Percentiles rank a stretch among this genome's conserved stretches.
phyloP scores from a whole-genome alignment of 2,888 invertebrate species.

The Diarsia mendica region DNA sequence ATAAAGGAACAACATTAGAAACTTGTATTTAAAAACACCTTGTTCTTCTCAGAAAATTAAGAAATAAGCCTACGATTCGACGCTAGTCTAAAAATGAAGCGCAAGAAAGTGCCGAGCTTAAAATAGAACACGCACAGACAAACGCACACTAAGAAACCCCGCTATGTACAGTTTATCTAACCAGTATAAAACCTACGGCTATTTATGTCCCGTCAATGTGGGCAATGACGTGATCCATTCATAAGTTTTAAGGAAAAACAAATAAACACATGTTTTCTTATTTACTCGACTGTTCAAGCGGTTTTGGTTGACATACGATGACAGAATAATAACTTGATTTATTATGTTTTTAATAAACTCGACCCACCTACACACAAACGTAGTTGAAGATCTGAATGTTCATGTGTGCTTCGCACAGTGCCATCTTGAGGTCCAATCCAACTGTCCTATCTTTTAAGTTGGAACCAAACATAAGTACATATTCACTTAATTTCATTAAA shows the following conservation, averaged over 20 bases:
- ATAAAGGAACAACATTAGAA: too few species aligned
- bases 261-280: conserved; percentile 13
- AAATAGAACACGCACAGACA: conserved; percentile 70
- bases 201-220: not conserved
- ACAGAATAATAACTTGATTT: conserved; percentile 22
- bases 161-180: not conserved
- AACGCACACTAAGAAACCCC: not conserved
- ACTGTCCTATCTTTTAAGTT: not conserved
- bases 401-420: not conserved
- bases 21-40: too few species aligned
- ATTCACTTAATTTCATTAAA: not conserved
- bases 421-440: not conserved
- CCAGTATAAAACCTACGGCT: not conserved
- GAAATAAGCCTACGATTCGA: conserved; percentile 68
- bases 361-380: not conserved
- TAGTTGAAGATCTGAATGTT: not conserved
- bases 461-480: not conserved
- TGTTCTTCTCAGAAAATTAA: conserved; percentile 65
- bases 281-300: not conserved
- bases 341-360: conserved; percentile 1
- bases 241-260: conserved; percentile 37
- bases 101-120: conserved; percentile 77
- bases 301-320: conserved; percentile 26
- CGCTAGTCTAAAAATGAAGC: conserved; percentile 67
- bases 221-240: conserved; percentile 32